Evolutionary conservation across 2,113 vertebrate genomes (phyloP).

Genomic region (Mormoops blainvillei): DNA sequence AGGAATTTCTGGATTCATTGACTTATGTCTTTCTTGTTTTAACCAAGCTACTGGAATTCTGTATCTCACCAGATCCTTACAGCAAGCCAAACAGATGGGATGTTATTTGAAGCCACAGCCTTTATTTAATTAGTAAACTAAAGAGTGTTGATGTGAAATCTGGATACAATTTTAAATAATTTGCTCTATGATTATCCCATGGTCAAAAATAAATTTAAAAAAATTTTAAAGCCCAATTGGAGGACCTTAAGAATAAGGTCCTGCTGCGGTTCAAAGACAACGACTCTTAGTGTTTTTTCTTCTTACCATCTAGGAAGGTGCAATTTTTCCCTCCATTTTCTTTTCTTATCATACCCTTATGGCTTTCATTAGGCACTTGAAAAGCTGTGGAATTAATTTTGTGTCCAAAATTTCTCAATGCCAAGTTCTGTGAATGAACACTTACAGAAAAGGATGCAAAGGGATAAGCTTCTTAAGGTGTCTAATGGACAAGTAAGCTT

Average conservation of each 20-base stretch:
- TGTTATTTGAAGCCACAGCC: background rate
- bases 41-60: background rate
- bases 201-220: background rate
- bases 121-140: slow-evolving; percentile 42
- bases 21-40: background rate
- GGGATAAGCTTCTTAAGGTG: background rate
- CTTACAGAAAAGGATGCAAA: background rate
- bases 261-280: background rate
- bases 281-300: background rate
- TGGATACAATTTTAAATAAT: slow-evolving; percentile 44
- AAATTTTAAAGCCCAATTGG: background rate
- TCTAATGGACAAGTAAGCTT: background rate
- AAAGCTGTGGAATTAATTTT: slow-evolving; percentile 9
- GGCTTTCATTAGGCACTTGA: background rate
- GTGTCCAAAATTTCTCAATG: slow-evolving; percentile 2
- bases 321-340: background rate
- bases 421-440: background rate
- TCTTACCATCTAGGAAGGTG: background rate
- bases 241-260: background rate
- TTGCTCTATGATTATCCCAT: slow-evolving; percentile 19
- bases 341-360: background rate
- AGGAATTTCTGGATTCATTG: background rate
- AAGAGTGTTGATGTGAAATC: slow-evolving; percentile 3
- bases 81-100: background rate
- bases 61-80: background rate